These are phyloP conservation scores for Xerus rutilus DNA, from an alignment of 2,797 vertebrate genomes.

Conservation along the genomic window DNA sequence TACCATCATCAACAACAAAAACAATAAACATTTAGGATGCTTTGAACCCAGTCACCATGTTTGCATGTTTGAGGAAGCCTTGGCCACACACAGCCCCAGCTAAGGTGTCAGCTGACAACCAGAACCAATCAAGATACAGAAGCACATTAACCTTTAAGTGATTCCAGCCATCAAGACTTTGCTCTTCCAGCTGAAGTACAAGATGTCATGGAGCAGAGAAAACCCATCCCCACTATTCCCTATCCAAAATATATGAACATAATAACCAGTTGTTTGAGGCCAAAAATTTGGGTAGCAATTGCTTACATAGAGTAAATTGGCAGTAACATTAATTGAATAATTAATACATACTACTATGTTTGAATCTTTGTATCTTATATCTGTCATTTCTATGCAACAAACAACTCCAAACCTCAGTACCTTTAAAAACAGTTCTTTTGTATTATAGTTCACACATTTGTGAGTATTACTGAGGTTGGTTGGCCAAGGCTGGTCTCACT, in stretches of 20 bases:
- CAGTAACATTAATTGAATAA: neutral
- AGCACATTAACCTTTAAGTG: neutral
- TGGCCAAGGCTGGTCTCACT: neutral
- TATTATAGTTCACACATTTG: neutral
- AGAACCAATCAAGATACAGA: neutral
- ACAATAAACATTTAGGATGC: too few species aligned
- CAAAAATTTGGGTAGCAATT: neutral
- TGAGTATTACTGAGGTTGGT: neutral
- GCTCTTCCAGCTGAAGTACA: neutral
- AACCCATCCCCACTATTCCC: neutral
- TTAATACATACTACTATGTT: neutral
- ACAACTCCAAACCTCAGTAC: neutral
- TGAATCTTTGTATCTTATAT: neutral
- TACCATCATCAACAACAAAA: too few species aligned
- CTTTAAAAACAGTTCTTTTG: constrained; percentile 2
- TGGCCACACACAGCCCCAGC: neutral
- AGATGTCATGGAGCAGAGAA: neutral
- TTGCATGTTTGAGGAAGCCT: neutral
- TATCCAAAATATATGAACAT: neutral
- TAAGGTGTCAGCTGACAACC: neutral
- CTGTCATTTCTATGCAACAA: neutral
- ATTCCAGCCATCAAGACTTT: neutral
- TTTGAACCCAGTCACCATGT: neutral
- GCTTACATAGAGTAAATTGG: neutral
- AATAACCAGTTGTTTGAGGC: neutral